These are phyloP conservation scores for Sylvilagus floridanus DNA, from an alignment of 2,797 vertebrate species.

Conservation along the genomic window DNA sequence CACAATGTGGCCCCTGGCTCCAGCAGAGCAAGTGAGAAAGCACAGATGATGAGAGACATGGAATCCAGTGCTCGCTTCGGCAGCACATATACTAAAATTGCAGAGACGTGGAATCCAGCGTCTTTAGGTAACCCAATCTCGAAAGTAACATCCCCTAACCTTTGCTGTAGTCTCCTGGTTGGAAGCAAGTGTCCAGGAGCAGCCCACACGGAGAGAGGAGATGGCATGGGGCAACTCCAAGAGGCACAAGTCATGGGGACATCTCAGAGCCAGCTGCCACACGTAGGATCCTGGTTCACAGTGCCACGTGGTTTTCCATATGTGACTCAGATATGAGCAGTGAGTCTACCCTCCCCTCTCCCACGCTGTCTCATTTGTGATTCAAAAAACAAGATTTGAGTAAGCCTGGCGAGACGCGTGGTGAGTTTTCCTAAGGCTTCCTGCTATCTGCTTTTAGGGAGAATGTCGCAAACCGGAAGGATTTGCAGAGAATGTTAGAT, in stretches of 20 bases:
- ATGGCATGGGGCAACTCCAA: background rate
- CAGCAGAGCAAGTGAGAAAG: background rate
- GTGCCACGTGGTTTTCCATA: background rate
- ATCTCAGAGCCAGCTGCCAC: background rate
- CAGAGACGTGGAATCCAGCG: background rate
- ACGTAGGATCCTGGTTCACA: background rate
- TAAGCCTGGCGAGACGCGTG: background rate
- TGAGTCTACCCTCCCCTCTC: background rate
- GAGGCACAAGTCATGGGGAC: background rate
- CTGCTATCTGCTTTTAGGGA: background rate
- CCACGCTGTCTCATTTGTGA: background rate
- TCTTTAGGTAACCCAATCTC: background rate
- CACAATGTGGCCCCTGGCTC: background rate
- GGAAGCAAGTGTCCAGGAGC: background rate
- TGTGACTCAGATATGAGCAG: background rate
- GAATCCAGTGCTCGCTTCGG: background rate
- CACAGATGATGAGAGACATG: background rate
- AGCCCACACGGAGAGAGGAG: background rate
- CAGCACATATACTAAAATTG: no score
- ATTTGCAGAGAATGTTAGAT: background rate
- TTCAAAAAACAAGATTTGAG: background rate
- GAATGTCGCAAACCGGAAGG: background rate
- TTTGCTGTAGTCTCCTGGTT: background rate
- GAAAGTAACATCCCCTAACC: background rate
- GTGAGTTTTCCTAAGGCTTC: background rate